Conservation (phyloP, 2,888 invertebrate genomes). For the Alsophila aescularia region DNA sequence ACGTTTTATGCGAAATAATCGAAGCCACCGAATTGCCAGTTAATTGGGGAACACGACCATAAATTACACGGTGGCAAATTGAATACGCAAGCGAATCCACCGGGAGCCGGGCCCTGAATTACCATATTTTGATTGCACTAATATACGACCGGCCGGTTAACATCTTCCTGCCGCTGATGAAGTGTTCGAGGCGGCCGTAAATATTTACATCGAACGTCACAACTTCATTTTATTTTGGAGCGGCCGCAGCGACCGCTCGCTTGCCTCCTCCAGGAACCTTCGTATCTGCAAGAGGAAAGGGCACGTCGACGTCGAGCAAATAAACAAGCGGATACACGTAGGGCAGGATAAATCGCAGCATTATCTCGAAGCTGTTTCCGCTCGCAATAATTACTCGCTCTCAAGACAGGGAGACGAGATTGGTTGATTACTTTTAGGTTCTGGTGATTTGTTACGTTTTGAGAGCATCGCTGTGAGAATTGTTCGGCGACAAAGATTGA, state of each 20-base stretch:
- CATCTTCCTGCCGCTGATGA: conserved; percentile 73
- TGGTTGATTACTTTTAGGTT: conserved; percentile 62
- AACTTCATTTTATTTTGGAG: conserved; percentile 54
- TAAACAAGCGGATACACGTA: conserved; percentile 53
- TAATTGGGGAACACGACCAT: conserved; percentile 80
- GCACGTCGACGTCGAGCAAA: conserved; percentile 47
- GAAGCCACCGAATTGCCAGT: conserved; percentile 83
- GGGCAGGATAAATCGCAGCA: conserved; percentile 62
- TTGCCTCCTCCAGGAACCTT: conserved; percentile 42
- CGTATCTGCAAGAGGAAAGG: conserved; percentile 49
- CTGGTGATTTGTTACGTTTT: conserved; percentile 49
- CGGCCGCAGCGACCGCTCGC: conserved; percentile 33
- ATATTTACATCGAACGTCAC: conserved; percentile 58
- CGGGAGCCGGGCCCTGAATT: conserved; percentile 57
- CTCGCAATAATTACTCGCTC: conserved; percentile 60
- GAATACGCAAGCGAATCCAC: conserved; percentile 66
- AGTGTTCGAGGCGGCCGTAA: conserved; percentile 65
- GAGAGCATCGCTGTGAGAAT: conserved; percentile 12
- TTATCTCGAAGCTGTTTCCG: conserved; percentile 67
- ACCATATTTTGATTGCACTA: conserved; percentile 79
- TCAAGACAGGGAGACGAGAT: conserved; percentile 30
- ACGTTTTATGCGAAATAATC: conserved; percentile 82
- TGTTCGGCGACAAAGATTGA: conserved; percentile 14
- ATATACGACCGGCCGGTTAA: conserved; percentile 68
- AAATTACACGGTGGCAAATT: conserved; percentile 77